These are phyloP conservation scores for Ephialtes manifestator DNA, from an alignment of 2,888 invertebrate genomes.

Conservation along the genomic window DNA sequence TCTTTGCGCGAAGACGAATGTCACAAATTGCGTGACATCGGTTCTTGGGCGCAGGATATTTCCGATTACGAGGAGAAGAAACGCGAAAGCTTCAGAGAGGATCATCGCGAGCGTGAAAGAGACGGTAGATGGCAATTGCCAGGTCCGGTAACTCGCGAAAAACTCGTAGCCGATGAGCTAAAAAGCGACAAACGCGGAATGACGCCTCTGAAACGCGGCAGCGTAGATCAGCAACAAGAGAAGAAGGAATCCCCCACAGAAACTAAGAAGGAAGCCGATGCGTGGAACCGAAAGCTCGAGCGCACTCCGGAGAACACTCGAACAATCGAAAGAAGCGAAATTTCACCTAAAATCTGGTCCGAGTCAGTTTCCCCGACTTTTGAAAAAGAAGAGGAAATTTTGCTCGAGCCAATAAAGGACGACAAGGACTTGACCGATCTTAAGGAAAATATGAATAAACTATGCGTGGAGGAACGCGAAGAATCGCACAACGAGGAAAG, in stretches of 20 bases:
- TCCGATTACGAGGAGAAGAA: slow-evolving; percentile 84
- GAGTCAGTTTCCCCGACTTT: slow-evolving; percentile 85
- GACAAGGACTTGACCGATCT: slow-evolving; percentile 80
- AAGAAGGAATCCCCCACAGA: slow-evolving; percentile 86
- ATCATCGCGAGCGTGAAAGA: slow-evolving; percentile 81
- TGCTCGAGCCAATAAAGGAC: slow-evolving; percentile 86
- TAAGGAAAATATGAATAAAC: slow-evolving; percentile 81
- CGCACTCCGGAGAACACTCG: slow-evolving; percentile 80
- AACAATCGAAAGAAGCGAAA: slow-evolving; percentile 76
- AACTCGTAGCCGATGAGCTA: slow-evolving; percentile 88
- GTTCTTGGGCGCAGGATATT: slow-evolving; percentile 83
- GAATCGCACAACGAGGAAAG: slow-evolving; percentile 85
- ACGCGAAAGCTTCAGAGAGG: slow-evolving; percentile 82
- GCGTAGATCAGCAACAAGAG: slow-evolving; percentile 76
- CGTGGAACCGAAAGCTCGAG: slow-evolving; percentile 87
- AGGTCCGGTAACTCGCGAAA: slow-evolving; percentile 89
- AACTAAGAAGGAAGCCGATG: slow-evolving; percentile 87
- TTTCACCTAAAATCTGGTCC: slow-evolving; percentile 86
- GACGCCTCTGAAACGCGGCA: slow-evolving; percentile 87
- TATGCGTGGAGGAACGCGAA: slow-evolving; percentile 84
- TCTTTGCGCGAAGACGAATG: slow-evolving; percentile 81
- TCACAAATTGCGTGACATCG: slow-evolving; percentile 78
- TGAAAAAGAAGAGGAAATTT: slow-evolving; percentile 85
- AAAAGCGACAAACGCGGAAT: slow-evolving; percentile 87
- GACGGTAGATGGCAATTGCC: slow-evolving; percentile 85